Evolutionary conservation across 2,888 invertebrate genomes (phyloP).

Genomic region (Cheilosia scutellata): DNA sequence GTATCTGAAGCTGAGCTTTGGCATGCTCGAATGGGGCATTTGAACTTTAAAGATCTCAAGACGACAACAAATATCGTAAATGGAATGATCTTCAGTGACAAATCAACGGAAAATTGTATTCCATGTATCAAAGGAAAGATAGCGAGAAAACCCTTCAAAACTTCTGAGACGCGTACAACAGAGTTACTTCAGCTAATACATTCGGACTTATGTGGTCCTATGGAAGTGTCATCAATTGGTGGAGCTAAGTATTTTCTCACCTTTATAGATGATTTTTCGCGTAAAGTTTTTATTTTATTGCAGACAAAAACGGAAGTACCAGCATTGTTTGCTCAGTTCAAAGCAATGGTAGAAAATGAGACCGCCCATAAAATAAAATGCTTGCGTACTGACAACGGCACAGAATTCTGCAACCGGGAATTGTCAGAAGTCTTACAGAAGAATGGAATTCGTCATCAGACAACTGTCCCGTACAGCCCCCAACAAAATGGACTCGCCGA

Average conservation of each 20-base stretch:
- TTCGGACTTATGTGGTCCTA: slow-evolving; percentile 81
- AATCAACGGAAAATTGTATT: no score
- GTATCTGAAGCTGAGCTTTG: no score
- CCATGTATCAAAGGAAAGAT: neutral
- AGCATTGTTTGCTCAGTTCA: no score
- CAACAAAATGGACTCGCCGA: slow-evolving; percentile 81
- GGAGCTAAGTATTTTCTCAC: slow-evolving; percentile 80
- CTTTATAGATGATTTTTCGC: slow-evolving; percentile 81
- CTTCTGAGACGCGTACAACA: slow-evolving; percentile 59
- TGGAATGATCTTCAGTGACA: no score
- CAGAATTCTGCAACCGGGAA: no score
- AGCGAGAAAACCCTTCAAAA: slow-evolving; percentile 64
- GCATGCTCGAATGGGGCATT: no score
- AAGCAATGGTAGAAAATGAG: no score
- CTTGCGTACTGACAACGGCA: no score
- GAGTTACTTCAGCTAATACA: slow-evolving; percentile 79
- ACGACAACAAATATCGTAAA: no score
- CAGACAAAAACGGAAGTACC: slow-evolving; percentile 78
- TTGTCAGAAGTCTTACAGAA: no score
- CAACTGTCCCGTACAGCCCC: slow-evolving; percentile 78
- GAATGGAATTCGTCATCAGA: slow-evolving; percentile 80
- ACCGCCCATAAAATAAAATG: no score
- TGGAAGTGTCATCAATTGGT: slow-evolving; percentile 79
- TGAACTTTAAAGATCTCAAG: no score
- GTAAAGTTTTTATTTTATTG: slow-evolving; percentile 76